Evolutionary conservation across 1,140 invertebrate genomes (phyloP).

Genomic region (Diorhabda carinulata): DNA sequence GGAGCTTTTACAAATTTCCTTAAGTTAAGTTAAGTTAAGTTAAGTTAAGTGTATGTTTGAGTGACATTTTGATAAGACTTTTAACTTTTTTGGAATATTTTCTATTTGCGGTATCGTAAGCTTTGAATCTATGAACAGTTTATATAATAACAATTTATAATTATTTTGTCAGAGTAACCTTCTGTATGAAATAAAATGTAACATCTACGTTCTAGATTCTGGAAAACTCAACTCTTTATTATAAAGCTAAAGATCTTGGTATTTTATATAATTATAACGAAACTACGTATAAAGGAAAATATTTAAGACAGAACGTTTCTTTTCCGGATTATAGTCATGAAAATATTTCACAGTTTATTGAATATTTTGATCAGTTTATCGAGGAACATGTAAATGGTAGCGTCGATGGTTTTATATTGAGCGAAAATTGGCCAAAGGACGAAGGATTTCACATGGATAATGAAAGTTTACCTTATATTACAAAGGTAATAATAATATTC

Average conservation of each 20-base stretch:
- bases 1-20: no score
- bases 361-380: constrained; percentile 28
- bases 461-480: constrained; percentile 36
- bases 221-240: constrained; percentile 13
- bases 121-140: not conserved
- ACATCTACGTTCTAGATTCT: not conserved
- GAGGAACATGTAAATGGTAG: constrained; percentile 13
- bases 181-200: not conserved
- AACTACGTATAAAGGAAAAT: constrained; percentile 29
- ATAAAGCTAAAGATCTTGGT: constrained; percentile 16
- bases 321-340: constrained; percentile 40
- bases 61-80: no score
- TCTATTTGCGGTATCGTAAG: no score
- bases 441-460: constrained; percentile 31
- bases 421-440: constrained; percentile 43
- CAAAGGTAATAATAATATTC: constrained; percentile 30
- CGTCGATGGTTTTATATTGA: constrained; percentile 38
- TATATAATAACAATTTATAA: not conserved
- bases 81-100: no score
- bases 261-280: constrained; percentile 23
- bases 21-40: no score
- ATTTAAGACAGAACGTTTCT: constrained; percentile 32
- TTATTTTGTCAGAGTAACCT: not conserved
- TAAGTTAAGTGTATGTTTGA: no score
- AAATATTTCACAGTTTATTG: constrained; percentile 21